These are phyloP conservation scores for Euwallacea similis DNA, from an alignment of 1,140 invertebrate genomes.

Conservation along the genomic window DNA sequence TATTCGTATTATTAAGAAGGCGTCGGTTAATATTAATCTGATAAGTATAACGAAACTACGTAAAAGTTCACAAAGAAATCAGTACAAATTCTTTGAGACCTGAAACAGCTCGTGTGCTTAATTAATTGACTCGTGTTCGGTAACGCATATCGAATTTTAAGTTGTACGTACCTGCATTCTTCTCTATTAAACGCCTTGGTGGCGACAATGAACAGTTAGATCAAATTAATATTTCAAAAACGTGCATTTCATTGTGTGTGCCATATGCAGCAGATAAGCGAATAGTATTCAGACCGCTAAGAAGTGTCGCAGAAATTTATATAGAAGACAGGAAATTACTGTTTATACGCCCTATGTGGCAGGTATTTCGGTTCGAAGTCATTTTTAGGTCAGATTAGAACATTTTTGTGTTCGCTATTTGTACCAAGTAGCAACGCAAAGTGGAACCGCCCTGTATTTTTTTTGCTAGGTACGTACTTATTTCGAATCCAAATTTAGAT, in stretches of 20 bases:
- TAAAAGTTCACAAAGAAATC: not conserved
- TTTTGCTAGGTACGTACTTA: not conserved
- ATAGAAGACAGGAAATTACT: not conserved
- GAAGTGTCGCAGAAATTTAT: not conserved
- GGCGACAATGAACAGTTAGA: constrained; percentile 15
- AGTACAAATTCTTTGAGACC: not conserved
- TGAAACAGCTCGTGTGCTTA: not conserved
- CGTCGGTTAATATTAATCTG: too few relatives aligned
- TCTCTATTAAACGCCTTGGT: not conserved
- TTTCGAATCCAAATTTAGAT: too few relatives aligned
- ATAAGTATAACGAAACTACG: not conserved
- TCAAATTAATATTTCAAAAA: constrained; percentile 21
- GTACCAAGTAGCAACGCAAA: too few relatives aligned
- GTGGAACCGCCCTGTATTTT: not conserved
- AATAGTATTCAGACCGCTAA: not conserved
- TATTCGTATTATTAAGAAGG: not conserved
- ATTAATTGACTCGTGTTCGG: not conserved
- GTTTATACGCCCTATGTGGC: not conserved
- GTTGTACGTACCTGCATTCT: too few relatives aligned
- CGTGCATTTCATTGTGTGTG: constrained; percentile 5
- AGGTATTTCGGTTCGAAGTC: not conserved
- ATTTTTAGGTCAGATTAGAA: not conserved
- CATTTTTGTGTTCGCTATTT: too few relatives aligned
- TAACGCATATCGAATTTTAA: not conserved
- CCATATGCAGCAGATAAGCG: not conserved